Evolutionary conservation across 2,888 invertebrate genomes (phyloP).

Genomic region (Masnerella sp.): DNA sequence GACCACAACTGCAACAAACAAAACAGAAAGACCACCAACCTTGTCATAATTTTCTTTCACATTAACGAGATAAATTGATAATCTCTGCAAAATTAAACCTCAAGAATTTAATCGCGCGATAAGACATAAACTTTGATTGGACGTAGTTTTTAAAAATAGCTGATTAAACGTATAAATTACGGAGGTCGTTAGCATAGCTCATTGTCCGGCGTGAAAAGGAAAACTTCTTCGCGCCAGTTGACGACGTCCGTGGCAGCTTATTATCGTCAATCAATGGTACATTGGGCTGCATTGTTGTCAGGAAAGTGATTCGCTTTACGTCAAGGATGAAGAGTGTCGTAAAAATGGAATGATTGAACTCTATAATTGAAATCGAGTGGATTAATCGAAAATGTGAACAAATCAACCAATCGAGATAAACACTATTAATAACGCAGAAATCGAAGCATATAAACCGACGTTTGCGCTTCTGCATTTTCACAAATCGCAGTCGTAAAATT

Average conservation of each 20-base stretch:
- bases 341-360: constrained; percentile 38
- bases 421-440: constrained; percentile 9
- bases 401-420: too few relatives aligned
- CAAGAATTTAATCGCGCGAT: background rate
- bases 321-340: constrained; percentile 32
- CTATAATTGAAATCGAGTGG: too few relatives aligned
- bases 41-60: too few relatives aligned
- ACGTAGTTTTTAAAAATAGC: constrained; percentile 10
- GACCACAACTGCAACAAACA: too few relatives aligned
- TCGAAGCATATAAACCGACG: background rate
- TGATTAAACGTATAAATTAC: constrained; percentile 35
- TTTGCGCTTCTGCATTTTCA: constrained; percentile 9
- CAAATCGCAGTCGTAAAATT: constrained; percentile 22
- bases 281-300: constrained; percentile 36
- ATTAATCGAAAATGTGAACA: too few relatives aligned
- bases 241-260: constrained; percentile 52
- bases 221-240: constrained; percentile 41
- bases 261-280: constrained; percentile 56
- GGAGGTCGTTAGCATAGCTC: constrained; percentile 38
- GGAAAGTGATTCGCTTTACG: constrained; percentile 33
- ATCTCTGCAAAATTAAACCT: too few relatives aligned
- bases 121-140: background rate
- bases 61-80: too few relatives aligned
- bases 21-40: too few relatives aligned
- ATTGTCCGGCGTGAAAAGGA: constrained; percentile 36